Evolutionary conservation across 1,140 invertebrate genomes (phyloP), one percentile per base, ranked within the genome.

Genomic region (Brachionus angularis): DNA sequence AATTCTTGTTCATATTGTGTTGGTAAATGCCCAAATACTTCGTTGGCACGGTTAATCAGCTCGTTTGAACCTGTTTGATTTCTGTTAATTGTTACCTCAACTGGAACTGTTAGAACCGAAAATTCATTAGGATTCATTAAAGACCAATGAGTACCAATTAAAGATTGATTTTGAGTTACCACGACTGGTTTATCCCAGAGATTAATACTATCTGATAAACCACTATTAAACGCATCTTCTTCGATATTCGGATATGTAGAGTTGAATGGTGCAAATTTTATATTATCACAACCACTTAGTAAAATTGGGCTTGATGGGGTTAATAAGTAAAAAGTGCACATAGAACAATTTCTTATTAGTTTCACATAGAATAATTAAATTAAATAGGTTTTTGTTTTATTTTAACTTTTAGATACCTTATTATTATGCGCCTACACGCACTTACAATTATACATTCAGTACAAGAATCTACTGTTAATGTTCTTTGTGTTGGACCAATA

Each of bases 151-250:
- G 23, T 18, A 12, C 62, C 62, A 27, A 67, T 67, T 0, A 47
- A 27, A 33, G 27, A 47, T 18, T 67, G 62, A 50, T 67, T 67
- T n/a, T 67, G 62, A 12, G 62, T 50, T 2, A 67, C 47, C 23
- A 67, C 62, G 12, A 67, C 36, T 67, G 62, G 62, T n/a, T 36
- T 46, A 47, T 67, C 62, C 62, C 62, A 67, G 3, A 47, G 21
- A 16, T 67, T 67, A 25, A 67, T 46, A 7, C 33, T 67, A 18
- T 67, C 62, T 10, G 42, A 67, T 47, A 67, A 14, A 4, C 47
- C 62, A 47, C 29, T 33, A 8, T 8, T 31, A 16, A 25, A 21
- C 4, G 62, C 62, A 34, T 67, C 62, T 36, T 46, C 62, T 47
- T 67, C 42, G 14, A 67, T 47, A 21, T 27, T 33, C 29, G 62